A percentile compares a stretch with the other conserved stretches of the same genome.
These are phyloP conservation scores for Drosophila malerkotliana DNA, from an alignment of 1,140 invertebrate species.

Conservation along the genomic window DNA sequence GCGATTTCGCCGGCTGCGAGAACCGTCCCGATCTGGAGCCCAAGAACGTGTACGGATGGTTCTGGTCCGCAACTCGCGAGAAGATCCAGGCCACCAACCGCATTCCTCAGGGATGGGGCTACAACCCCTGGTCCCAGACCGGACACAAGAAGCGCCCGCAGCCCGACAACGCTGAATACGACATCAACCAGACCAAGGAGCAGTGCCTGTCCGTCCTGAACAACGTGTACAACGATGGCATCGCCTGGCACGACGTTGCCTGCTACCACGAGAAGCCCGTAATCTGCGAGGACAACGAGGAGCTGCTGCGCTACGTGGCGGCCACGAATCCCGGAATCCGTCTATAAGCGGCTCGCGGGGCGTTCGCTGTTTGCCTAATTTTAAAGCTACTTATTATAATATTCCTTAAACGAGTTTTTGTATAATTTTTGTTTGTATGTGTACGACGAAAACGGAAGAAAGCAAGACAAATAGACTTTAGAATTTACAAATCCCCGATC, in stretches of 20 bases:
- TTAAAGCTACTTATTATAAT: slow-evolving; percentile 82
- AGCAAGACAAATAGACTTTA: slow-evolving; percentile 83
- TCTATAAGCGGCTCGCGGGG: slow-evolving; percentile 85
- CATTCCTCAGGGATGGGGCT: slow-evolving; percentile 85
- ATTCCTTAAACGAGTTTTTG: slow-evolving; percentile 76
- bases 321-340: slow-evolving; percentile 91
- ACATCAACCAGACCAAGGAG: slow-evolving; percentile 94
- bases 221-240: slow-evolving; percentile 96
- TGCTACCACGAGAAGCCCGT: slow-evolving; percentile 96
- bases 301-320: slow-evolving; percentile 92
- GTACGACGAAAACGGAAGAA: slow-evolving; percentile 73
- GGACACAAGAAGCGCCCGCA: slow-evolving; percentile 94
- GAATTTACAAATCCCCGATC: slow-evolving; percentile 78
- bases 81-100: slow-evolving; percentile 94
- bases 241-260: slow-evolving; percentile 96
- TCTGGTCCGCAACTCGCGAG: slow-evolving; percentile 95
- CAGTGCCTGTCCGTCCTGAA: slow-evolving; percentile 94
- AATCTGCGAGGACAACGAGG: slow-evolving; percentile 94
- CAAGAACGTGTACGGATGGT: slow-evolving; percentile 94
- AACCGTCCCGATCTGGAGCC: slow-evolving; percentile 93
- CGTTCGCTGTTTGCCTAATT: slow-evolving; percentile 78
- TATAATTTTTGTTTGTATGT: slow-evolving; percentile 78
- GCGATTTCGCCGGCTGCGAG: slow-evolving; percentile 96
- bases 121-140: slow-evolving; percentile 94
- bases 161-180: slow-evolving; percentile 96